Evolutionary conservation across 2,888 invertebrate species (phyloP), one percentile per base, ranked within the genome.

Genomic region (Cataglyphis albicans): DNA sequence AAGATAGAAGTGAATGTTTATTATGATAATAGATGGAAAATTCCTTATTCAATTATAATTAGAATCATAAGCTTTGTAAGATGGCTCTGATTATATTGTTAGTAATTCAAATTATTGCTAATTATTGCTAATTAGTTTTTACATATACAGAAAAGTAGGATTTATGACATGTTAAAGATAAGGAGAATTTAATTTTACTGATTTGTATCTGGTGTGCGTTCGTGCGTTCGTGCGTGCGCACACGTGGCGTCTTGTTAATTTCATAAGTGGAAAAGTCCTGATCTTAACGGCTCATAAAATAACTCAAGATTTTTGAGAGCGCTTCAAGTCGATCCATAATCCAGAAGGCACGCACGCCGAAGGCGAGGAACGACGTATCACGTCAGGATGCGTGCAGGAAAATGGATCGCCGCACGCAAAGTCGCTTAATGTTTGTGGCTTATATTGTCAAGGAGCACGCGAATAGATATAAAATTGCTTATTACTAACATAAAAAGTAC

Each of bases 321-420:
- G 68, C 41, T 76, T 52, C 65, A 18, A 61, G 55, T 57, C 57
- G 41, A 67, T 76, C 57, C 68, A 57, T 76, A 57, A 67, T 76
- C 38, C 29, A 21, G 67, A 57, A 61, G 57, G 41, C 67, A 76
- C 76, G 67, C 76, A 68, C 76, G 76, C 68, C 68, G 57, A 67
- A 76, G 55, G 68, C 68, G 41, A 76, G 41, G 57, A 41, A 67
- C 57, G 68, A n/a, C 41, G 68, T 67, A 55, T 65, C 76, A 76
- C 41, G 76, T 76, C 67, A 76, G 68, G 29, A 76, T 76, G 68
- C 76, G 67, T 76, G 76, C 76, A 64, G n/a, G 29, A 76, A 76
- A 76, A 76, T 76, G 67, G 55, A 76, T 68, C 55, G 76, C 57
- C 41, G 55, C 76, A 76, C 76, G 76, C 68, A 41, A 76, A 76